Evolutionary conservation across 2,888 invertebrate genomes (phyloP).

Genomic region (Cataglyphis cursor): DNA sequence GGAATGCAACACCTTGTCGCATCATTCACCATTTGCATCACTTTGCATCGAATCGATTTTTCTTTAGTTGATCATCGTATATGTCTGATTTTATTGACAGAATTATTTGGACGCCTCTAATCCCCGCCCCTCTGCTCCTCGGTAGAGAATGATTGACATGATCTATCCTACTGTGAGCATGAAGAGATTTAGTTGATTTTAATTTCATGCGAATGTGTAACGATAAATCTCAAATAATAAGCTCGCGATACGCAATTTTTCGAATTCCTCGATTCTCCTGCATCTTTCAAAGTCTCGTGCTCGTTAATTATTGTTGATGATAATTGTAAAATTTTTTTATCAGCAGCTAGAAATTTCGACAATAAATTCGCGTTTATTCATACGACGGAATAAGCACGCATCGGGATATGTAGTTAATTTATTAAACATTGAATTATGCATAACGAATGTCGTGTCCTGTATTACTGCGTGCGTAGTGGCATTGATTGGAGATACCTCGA

Average conservation of each 20-base stretch:
- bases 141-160: slow-evolving; percentile 15
- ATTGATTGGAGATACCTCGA: slow-evolving; percentile 88
- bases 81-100: slow-evolving; percentile 33
- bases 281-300: not conserved
- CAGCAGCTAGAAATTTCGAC: not conserved
- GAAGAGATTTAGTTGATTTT: slow-evolving; percentile 12
- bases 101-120: slow-evolving; percentile 75
- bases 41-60: slow-evolving; percentile 16
- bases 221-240: not conserved
- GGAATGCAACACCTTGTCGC: slow-evolving; percentile 2
- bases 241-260: not conserved
- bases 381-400: not conserved
- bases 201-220: not conserved
- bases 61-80: slow-evolving; percentile 32
- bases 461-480: slow-evolving; percentile 86
- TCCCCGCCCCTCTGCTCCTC: slow-evolving; percentile 44
- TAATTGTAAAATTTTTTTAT: not conserved
- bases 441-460: slow-evolving; percentile 77
- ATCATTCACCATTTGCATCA: slow-evolving; percentile 15
- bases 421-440: slow-evolving; percentile 68
- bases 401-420: slow-evolving; percentile 30
- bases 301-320: not conserved
- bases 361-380: slow-evolving; percentile 11
- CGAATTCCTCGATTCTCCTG: not conserved
- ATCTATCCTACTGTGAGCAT: slow-evolving; percentile 18